Percentiles rank a stretch among this genome's conserved stretches.
phyloP scores from a whole-genome alignment of 1,140 invertebrate species.

The Platyura marginata region DNA sequence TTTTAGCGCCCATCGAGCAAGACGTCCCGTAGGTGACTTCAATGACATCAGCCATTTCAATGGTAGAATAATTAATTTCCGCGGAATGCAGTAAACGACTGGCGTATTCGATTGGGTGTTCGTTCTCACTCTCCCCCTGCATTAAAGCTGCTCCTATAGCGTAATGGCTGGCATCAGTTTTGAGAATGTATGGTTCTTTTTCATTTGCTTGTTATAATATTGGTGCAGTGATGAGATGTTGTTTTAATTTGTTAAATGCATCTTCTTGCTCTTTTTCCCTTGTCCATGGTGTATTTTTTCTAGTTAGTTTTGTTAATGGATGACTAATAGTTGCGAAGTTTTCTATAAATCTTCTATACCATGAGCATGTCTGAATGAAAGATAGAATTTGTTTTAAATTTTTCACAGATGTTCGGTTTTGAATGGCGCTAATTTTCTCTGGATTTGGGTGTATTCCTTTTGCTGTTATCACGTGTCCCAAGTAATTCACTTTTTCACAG shows the following conservation, averaged over 20 bases:
- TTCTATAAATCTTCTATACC: conserved; percentile 9
- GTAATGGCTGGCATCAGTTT: not conserved
- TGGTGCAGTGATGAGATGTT: not conserved
- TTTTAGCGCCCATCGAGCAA: conserved; percentile 13
- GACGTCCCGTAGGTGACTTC: conserved; percentile 13
- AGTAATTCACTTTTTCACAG: too few relatives aligned
- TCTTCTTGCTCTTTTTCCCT: not conserved
- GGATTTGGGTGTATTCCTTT: too few relatives aligned
- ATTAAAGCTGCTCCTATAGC: not conserved
- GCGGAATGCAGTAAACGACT: conserved; percentile 10
- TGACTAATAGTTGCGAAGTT: conserved; percentile 7
- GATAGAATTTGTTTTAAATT: conserved; percentile 12
- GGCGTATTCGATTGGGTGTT: not conserved
- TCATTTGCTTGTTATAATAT: not conserved
- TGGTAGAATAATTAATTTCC: conserved; percentile 22
- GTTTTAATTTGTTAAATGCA: not conserved
- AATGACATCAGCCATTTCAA: conserved; percentile 22
- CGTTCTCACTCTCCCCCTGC: not conserved
- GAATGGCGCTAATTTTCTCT: too few relatives aligned
- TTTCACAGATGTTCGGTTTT: conserved; percentile 7
- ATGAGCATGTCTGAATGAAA: conserved; percentile 8
- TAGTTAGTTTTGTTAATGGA: conserved; percentile 5
- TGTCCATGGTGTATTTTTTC: conserved; percentile 4
- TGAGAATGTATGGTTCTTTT: not conserved
- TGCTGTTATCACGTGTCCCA: too few relatives aligned